Evolutionary conservation across 2,797 vertebrate genomes (phyloP).

Genomic region (Eleutherodactylus coqui): DNA sequence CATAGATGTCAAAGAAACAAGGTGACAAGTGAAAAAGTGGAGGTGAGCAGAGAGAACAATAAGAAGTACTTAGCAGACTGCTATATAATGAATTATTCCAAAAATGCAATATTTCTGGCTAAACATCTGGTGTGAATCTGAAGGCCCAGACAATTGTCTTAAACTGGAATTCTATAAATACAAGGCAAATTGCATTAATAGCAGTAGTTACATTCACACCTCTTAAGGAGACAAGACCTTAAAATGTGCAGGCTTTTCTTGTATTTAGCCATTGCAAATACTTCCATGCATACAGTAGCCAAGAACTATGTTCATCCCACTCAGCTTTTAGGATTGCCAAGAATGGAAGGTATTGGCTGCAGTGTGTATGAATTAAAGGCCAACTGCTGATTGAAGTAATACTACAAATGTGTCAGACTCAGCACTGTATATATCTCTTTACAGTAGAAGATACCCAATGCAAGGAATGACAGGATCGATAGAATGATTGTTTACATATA

Average conservation of each 20-base stretch:
- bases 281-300: not conserved
- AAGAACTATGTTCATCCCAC: not conserved
- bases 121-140: not conserved
- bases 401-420: not conserved
- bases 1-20: constrained; percentile 1
- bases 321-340: not conserved
- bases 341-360: not conserved
- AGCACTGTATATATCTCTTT: not conserved
- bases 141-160: not conserved
- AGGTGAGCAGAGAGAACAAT: not conserved
- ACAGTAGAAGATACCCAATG: not conserved
- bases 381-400: not conserved
- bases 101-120: not conserved
- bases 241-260: not conserved
- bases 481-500: not conserved
- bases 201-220: not conserved
- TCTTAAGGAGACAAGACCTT: not conserved
- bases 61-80: not conserved
- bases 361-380: not conserved
- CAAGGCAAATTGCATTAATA: not conserved
- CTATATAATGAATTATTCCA: not conserved
- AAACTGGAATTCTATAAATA: not conserved
- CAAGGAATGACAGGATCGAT: not conserved
- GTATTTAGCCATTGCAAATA: not conserved
- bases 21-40: not conserved